phyloP scores from a whole-genome alignment of 2,797 vertebrate species.

The Holocentrus rufus region DNA sequence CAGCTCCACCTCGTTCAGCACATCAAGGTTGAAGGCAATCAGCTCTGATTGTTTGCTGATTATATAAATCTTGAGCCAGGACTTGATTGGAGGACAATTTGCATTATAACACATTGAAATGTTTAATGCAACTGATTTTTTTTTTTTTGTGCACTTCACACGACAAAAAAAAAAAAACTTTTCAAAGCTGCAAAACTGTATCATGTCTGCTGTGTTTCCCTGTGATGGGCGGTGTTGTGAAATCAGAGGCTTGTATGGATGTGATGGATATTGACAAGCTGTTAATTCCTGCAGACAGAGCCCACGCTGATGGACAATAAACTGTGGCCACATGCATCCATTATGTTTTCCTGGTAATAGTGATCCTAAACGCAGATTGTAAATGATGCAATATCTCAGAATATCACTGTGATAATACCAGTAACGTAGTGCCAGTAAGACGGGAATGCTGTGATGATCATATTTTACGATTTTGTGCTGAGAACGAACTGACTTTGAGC shows the following conservation, averaged over 20 bases:
- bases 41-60: slow-evolving; percentile 36
- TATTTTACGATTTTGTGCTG: too few species aligned
- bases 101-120: background rate
- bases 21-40: slow-evolving; percentile 26
- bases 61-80: background rate
- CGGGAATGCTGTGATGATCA: too few species aligned
- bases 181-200: background rate
- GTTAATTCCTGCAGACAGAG: slow-evolving; percentile 25
- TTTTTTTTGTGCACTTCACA: background rate
- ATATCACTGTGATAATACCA: background rate
- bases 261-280: slow-evolving; percentile 34
- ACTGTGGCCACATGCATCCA: background rate
- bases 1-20: background rate
- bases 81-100: slow-evolving; percentile 19
- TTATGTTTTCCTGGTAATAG: too few species aligned
- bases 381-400: background rate
- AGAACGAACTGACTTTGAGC: too few species aligned
- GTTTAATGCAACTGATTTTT: background rate
- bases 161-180: background rate
- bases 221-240: background rate
- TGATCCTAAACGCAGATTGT: background rate
- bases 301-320: slow-evolving; percentile 26
- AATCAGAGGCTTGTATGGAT: slow-evolving; percentile 4
- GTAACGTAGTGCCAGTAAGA: background rate
- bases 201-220: background rate